Conservation (phyloP, 2,113 vertebrate species). For the Lepus europaeus region DNA sequence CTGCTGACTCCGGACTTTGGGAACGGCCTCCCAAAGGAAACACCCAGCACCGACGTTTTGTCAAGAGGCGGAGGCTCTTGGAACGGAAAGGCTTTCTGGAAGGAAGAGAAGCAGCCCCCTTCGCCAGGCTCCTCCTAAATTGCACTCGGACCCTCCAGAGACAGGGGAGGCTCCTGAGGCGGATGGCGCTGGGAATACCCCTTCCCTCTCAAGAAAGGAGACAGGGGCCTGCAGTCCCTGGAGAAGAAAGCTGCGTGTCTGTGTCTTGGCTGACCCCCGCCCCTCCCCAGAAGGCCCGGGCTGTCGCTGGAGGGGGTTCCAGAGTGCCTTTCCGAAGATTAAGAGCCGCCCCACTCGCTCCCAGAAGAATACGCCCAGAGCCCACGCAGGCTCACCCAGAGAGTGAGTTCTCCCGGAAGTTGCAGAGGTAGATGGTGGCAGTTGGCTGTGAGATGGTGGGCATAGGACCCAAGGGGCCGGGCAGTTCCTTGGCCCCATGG, state of each 20-base stretch:
- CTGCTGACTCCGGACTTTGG: slow-evolving; percentile 87
- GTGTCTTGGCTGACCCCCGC: slow-evolving; percentile 81
- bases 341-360: slow-evolving; percentile 30
- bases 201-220: slow-evolving; percentile 26
- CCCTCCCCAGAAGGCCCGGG: slow-evolving; percentile 57
- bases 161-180: slow-evolving; percentile 40
- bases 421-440: slow-evolving; percentile 90
- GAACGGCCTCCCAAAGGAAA: slow-evolving; percentile 72
- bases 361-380: slow-evolving; percentile 63
- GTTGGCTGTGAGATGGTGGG: slow-evolving; percentile 99
- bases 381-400: not conserved
- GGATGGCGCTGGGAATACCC: slow-evolving; percentile 43
- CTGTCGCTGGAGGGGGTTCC: slow-evolving; percentile 79
- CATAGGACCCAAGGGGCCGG: slow-evolving; percentile 90
- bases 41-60: slow-evolving; percentile 82
- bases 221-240: not conserved
- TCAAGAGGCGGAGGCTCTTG: slow-evolving; percentile 81
- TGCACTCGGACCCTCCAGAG: slow-evolving; percentile 52
- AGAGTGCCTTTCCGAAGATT: slow-evolving; percentile 73
- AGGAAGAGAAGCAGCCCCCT: slow-evolving; percentile 79
- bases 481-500: slow-evolving; percentile 92
- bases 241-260: not conserved
- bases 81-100: slow-evolving; percentile 80
- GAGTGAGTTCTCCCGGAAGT: slow-evolving; percentile 5
- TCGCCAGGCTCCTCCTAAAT: not conserved